phyloP scores from a whole-genome alignment of 2,113 vertebrate species.

The Chloropsis hardwickii region DNA sequence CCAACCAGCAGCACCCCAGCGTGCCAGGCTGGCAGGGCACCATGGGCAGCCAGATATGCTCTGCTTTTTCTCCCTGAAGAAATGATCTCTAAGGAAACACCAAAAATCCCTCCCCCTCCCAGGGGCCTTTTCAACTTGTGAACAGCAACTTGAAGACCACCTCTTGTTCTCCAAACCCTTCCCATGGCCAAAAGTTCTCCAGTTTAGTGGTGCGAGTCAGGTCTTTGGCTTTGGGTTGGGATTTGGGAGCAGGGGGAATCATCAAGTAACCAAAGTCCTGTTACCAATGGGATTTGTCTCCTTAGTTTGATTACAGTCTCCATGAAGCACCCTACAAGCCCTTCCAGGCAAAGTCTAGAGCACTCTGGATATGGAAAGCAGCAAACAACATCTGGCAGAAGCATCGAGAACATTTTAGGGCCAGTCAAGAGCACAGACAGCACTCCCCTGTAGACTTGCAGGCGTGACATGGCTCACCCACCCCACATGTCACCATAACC shows the following conservation, averaged over 20 bases:
- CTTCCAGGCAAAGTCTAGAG: not conserved
- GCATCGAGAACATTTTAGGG: not conserved
- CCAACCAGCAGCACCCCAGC: not conserved
- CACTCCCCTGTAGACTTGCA: not conserved
- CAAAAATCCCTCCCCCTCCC: accelerated
- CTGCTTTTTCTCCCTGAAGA: not conserved
- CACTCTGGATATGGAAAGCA: constrained; percentile 9
- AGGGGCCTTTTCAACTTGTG: not conserved
- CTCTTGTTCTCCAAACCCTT: not conserved
- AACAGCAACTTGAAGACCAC: not conserved
- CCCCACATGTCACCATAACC: not conserved
- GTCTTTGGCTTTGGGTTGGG: not conserved
- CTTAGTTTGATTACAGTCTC: not conserved
- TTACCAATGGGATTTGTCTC: not conserved
- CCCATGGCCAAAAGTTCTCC: not conserved
- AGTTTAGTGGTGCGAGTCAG: not conserved
- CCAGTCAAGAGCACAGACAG: constrained; percentile 10
- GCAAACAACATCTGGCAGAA: constrained; percentile 16
- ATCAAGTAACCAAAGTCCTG: not conserved
- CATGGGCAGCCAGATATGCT: not conserved
- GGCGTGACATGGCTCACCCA: not conserved
- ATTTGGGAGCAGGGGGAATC: not conserved
- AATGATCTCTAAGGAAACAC: not conserved
- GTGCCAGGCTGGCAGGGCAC: not conserved
- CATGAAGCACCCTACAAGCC: not conserved